phyloP scores from a whole-genome alignment of 1,140 invertebrate genomes.

The Habropoda laboriosa region DNA sequence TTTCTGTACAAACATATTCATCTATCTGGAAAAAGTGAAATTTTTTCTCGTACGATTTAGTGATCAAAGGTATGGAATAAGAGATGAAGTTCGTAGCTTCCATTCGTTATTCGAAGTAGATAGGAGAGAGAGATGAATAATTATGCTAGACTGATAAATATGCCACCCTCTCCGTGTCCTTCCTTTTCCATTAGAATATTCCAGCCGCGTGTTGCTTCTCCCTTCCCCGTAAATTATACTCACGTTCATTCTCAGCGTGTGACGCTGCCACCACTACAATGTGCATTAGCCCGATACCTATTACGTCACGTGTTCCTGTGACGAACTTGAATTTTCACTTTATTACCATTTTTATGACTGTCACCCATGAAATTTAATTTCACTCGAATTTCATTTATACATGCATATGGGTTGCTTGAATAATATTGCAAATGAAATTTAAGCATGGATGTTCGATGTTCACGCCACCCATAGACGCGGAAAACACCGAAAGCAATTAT shows the following conservation, averaged over 20 bases:
- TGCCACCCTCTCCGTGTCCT: neutral
- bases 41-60: neutral
- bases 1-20: neutral
- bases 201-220: neutral
- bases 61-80: neutral
- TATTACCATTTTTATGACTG: neutral
- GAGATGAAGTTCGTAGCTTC: neutral
- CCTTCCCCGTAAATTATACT: slow-evolving; percentile 25
- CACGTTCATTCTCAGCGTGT: neutral
- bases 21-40: no score
- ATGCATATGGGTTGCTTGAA: no score
- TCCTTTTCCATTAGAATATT: slow-evolving; percentile 9
- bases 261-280: neutral
- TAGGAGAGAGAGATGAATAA: neutral
- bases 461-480: no score
- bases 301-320: slow-evolving; percentile 11
- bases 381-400: neutral
- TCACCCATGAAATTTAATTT: neutral
- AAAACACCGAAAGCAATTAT: no score
- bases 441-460: no score
- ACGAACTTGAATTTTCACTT: slow-evolving; percentile 43
- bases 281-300: neutral
- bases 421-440: no score
- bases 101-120: neutral
- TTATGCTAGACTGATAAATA: slow-evolving; percentile 4